Percentiles rank a stretch among this genome's conserved stretches.
phyloP scores from a whole-genome alignment of 1,140 invertebrate species.

The Cydia pomonella region DNA sequence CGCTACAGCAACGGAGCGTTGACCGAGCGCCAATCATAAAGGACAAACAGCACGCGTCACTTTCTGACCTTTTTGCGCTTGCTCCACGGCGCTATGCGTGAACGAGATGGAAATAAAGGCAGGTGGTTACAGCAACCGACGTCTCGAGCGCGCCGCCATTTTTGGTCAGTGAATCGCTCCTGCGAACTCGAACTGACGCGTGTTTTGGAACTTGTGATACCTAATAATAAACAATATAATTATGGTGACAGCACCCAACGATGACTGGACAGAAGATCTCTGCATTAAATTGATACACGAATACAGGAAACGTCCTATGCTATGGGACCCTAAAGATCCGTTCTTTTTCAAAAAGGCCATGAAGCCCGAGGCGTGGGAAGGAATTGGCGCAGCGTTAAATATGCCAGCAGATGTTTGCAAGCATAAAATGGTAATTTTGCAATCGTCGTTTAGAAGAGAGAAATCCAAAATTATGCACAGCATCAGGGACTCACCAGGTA shows the following conservation, averaged over 20 bases:
- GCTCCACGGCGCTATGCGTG: not conserved
- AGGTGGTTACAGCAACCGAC: conserved; percentile 24
- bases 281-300: conserved; percentile 43
- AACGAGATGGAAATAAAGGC: not conserved
- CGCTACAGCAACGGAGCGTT: conserved; percentile 43
- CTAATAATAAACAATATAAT: conserved; percentile 33
- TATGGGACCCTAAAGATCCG: conserved; percentile 43
- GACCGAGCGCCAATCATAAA: conserved; percentile 36
- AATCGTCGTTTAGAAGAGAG: conserved; percentile 45
- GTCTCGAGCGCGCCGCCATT: conserved; percentile 37
- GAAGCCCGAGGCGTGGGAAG: conserved; percentile 40
- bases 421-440: conserved; percentile 43
- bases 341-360: conserved; percentile 41
- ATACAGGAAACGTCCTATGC: conserved; percentile 37
- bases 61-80: not conserved
- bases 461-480: conserved; percentile 44
- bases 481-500: conserved; percentile 34
- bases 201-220: conserved; percentile 35
- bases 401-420: conserved; percentile 37
- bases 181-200: conserved; percentile 38
- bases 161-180: conserved; percentile 44
- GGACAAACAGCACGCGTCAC: conserved; percentile 30
- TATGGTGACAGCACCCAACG: conserved; percentile 35
- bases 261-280: conserved; percentile 42
- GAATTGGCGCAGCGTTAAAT: conserved; percentile 36